phyloP scores from a whole-genome alignment of 2,113 vertebrate genomes.

The Girardinichthys multiradiatus region DNA sequence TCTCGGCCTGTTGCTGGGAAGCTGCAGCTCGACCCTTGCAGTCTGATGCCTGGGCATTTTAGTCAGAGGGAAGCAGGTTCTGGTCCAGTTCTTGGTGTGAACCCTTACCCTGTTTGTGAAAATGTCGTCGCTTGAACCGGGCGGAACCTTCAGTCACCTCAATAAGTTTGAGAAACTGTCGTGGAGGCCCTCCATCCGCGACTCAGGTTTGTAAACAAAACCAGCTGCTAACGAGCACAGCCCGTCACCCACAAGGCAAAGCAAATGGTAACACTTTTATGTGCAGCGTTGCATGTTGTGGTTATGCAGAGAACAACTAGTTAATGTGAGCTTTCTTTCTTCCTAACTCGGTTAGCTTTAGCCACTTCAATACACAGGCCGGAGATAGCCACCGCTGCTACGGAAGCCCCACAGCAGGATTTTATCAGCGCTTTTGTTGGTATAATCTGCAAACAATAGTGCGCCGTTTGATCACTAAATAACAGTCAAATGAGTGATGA shows the following conservation, averaged over 20 bases:
- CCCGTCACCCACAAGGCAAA: not conserved
- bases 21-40: not conserved
- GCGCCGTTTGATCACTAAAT: too few species aligned
- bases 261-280: not conserved
- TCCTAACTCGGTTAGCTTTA: constrained; percentile 3
- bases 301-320: not conserved
- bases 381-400: constrained; percentile 51
- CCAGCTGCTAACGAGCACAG: not conserved
- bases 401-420: constrained; percentile 40
- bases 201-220: constrained; percentile 84
- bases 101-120: constrained; percentile 2
- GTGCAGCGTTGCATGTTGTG: not conserved
- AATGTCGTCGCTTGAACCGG: constrained; percentile 66
- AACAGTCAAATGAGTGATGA: too few species aligned
- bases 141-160: constrained; percentile 61
- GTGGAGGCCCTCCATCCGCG: constrained; percentile 81
- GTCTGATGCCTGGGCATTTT: constrained; percentile 20
- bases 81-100: constrained; percentile 31
- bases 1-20: constrained; percentile 12
- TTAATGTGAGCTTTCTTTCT: not conserved
- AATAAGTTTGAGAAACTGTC: constrained; percentile 88
- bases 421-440: not conserved
- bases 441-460: not conserved
- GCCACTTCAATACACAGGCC: constrained; percentile 12
- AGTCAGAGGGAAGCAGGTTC: constrained; percentile 3